Evolutionary conservation across 2,888 invertebrate genomes (phyloP).

Genomic region (Byasa hedistus): DNA sequence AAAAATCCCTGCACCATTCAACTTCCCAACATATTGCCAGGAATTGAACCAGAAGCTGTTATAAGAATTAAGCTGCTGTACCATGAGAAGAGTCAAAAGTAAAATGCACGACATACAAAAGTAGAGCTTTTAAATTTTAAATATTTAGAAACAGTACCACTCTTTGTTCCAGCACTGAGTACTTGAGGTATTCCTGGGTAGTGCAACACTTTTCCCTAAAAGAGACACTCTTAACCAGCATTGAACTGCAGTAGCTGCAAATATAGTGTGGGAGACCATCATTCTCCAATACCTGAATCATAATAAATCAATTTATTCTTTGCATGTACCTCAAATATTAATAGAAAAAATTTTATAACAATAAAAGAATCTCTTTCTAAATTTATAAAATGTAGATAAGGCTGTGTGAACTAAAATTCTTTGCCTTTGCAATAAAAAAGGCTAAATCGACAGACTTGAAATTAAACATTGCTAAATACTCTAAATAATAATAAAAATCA

Average conservation of each 20-base stretch:
- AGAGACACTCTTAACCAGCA: constrained; percentile 38
- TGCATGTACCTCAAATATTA: neutral
- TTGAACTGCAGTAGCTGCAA: constrained; percentile 48
- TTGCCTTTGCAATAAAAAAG: neutral
- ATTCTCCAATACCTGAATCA: constrained; percentile 38
- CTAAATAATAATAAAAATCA: no score
- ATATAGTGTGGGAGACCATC: constrained; percentile 46
- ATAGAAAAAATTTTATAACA: neutral
- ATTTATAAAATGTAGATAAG: neutral
- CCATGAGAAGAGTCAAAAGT: no score
- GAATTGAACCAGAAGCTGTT: no score
- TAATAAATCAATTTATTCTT: neutral
- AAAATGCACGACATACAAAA: no score
- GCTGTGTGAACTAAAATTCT: neutral
- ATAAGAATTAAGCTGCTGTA: no score
- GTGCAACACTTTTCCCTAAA: constrained; percentile 51
- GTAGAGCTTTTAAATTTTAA: no score
- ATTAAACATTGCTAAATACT: neutral
- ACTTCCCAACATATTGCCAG: no score
- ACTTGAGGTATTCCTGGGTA: constrained; percentile 43
- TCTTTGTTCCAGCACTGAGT: constrained; percentile 33
- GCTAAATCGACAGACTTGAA: neutral
- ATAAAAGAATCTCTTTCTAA: no score
- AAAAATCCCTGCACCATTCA: no score
- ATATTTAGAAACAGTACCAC: constrained; percentile 29